Evolutionary conservation across 2,888 invertebrate genomes (phyloP).

Genomic region (Sicus ferrugineus): DNA sequence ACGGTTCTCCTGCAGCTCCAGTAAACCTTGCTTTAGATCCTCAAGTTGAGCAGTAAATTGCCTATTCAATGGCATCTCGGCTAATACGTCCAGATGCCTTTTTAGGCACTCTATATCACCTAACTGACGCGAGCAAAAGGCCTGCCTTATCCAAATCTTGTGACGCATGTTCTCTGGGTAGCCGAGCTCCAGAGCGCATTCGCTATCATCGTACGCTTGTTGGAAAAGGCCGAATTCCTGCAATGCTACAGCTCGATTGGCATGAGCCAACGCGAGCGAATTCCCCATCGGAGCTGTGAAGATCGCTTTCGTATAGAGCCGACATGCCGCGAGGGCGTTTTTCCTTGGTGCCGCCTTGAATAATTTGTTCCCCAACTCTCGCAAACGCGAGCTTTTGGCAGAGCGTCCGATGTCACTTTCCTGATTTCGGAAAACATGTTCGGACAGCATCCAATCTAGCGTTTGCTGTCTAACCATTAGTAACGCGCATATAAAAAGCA

Average conservation of each 20-base stretch:
- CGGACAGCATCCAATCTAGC: constrained; percentile 33
- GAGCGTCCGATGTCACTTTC: background rate
- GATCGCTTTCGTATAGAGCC: constrained; percentile 57
- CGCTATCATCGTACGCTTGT: constrained; percentile 58
- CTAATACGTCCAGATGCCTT: constrained; percentile 42
- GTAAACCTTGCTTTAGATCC: constrained; percentile 37
- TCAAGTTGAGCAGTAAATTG: constrained; percentile 42
- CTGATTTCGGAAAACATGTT: constrained; percentile 36
- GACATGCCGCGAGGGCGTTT: constrained; percentile 48
- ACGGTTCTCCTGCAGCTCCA: too few relatives aligned
- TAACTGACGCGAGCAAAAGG: constrained; percentile 50
- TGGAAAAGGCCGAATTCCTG: constrained; percentile 55
- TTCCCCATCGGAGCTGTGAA: constrained; percentile 49
- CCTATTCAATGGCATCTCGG: constrained; percentile 40
- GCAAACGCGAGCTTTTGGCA: constrained; percentile 41
- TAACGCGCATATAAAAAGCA: background rate
- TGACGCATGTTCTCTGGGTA: constrained; percentile 50
- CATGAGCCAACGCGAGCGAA: constrained; percentile 53
- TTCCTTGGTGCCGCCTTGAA: constrained; percentile 34
- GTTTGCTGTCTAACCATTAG: background rate
- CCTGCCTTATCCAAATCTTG: constrained; percentile 52
- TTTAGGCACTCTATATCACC: constrained; percentile 36
- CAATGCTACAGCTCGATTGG: constrained; percentile 59
- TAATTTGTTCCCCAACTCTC: constrained; percentile 52
- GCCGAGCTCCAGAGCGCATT: constrained; percentile 51